Percentiles rank a stretch among this genome's conserved stretches.
These are phyloP conservation scores for Cygnus buccinator DNA, from an alignment of 2,113 vertebrate species.

Conservation along the genomic window DNA sequence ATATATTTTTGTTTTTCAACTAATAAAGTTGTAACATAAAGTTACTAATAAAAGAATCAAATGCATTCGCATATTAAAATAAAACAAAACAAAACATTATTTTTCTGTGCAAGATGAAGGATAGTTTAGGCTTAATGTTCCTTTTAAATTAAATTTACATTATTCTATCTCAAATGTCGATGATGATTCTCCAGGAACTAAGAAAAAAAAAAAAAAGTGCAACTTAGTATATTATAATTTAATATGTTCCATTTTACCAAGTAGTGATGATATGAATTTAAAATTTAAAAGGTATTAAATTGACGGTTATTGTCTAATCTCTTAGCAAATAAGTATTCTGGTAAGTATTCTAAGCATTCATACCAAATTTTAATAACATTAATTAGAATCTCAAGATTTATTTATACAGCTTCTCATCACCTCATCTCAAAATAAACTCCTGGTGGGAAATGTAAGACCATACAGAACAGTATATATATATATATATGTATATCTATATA, in stretches of 20 bases:
- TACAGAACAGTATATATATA: background rate
- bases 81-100: background rate
- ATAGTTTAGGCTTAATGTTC: background rate
- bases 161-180: background rate
- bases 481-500: too few species aligned
- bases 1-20: background rate
- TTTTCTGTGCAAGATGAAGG: background rate
- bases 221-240: background rate
- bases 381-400: background rate
- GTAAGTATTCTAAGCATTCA: too few species aligned
- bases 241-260: background rate
- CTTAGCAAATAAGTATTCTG: background rate
- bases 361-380: background rate
- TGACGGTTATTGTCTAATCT: background rate
- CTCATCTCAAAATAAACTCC: background rate
- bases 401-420: background rate
- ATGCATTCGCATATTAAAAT: background rate
- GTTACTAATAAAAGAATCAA: background rate
- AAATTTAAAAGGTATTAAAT: background rate
- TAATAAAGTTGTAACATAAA: background rate
- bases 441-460: background rate
- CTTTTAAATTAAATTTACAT: background rate
- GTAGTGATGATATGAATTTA: background rate
- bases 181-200: background rate
- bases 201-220: background rate